Base-by-base conservation (phyloP, 2,797 vertebrate genomes). In the Natrix natrix region DNA sequence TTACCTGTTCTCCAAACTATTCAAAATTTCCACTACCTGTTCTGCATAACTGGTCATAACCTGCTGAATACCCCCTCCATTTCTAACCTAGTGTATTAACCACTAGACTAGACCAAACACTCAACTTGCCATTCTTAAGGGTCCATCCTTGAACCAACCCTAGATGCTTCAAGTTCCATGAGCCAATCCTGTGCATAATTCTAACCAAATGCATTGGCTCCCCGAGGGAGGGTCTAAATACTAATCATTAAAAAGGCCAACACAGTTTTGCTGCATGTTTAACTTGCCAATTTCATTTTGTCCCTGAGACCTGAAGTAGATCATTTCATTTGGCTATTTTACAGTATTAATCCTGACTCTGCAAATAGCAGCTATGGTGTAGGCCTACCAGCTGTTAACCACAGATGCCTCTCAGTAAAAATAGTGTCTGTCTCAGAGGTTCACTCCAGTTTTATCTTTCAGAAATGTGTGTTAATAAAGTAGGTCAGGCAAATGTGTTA, bases 401-500 rank as follows among this genome's bases (percentile, higher is more conserved):
- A 52, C 87, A 78, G 43, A 24, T 91, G 60, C 13, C 52, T 48
- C 2, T 1, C 17, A 86, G 16, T 37, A 48, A 54, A 94, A 94
- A 88, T 1, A 86, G 0, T 28, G 3, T 57, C 63, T 24, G 24
- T 83, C 43, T 48, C 86, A 93, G 22, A 92, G 91, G 28, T 69
- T 93, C 16, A 52, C 13, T 5, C 43, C 54, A 48, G 22, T 66
- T 10, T 57, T 95, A 92, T 63, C 91, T 93, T 92, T 94, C 5
- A 87, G 48, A 37, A 89, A 87, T 17, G 14, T n/a, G 74, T 1
- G 2, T 78, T 87, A 88, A 90, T 91, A 94, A 94, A 95, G 69
- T 43, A 86, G 90, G 52, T 74, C 59, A 83, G 55, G 86, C 5
- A 93, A 94, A 90, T 37, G 87, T 14, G 37, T 8, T 87, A 16